A percentile compares a stretch with the other conserved stretches of the same genome.
Conservation (phyloP, 2,113 vertebrate species). For the Erythrolamprus reginae region DNA sequence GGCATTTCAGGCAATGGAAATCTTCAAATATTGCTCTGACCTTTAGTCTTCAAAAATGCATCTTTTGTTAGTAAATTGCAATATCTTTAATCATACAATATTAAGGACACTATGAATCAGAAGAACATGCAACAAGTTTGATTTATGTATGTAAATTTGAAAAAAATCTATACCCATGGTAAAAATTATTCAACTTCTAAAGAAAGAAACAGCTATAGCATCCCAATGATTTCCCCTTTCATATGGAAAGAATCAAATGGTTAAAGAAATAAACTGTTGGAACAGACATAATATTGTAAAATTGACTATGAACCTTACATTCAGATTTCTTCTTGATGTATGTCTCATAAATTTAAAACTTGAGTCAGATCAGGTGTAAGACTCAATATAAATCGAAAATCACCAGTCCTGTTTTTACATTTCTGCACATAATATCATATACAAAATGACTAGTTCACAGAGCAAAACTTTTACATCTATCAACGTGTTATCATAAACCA, state of each 20-base stretch:
- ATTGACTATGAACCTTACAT: conserved; percentile 63
- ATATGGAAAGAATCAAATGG: conserved; percentile 70
- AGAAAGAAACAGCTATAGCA: conserved; percentile 29
- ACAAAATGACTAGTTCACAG: not conserved
- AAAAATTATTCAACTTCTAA: conserved; percentile 50
- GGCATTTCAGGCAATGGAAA: conserved; percentile 53
- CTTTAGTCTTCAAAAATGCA: conserved; percentile 53
- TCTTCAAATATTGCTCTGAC: conserved; percentile 49
- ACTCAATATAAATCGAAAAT: conserved; percentile 52
- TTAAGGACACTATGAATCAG: conserved; percentile 57
- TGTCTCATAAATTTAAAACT: conserved; percentile 57
- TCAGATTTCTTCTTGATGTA: conserved; percentile 58
- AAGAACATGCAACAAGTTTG: conserved; percentile 46
- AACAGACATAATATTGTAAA: conserved; percentile 57
- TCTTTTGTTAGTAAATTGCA: conserved; percentile 63
- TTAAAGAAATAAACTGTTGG: conserved; percentile 55
- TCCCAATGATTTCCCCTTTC: conserved; percentile 58
- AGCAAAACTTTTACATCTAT: conserved; percentile 34
- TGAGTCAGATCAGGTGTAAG: conserved; percentile 51
- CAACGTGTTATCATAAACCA: conserved; percentile 32
- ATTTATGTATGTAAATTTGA: conserved; percentile 62
- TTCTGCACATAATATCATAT: conserved; percentile 18
- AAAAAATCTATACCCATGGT: conserved; percentile 36
- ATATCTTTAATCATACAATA: conserved; percentile 62
- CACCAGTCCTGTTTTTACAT: conserved; percentile 13